Conservation (phyloP, 1,140 invertebrate species). For the Adelges cooleyi region DNA sequence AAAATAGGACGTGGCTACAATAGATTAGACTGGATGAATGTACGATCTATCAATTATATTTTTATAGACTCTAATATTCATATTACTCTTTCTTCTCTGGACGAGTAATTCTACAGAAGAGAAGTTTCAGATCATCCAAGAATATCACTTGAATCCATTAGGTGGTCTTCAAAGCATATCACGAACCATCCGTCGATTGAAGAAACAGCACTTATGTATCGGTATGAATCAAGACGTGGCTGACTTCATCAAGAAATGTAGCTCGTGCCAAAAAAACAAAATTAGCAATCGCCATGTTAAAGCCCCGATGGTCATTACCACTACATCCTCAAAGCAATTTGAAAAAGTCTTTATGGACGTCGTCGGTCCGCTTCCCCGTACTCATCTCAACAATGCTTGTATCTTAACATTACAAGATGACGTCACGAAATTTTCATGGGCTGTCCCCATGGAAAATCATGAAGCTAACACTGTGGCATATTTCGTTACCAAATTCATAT, state of each 20-base stretch:
- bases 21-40: neutral
- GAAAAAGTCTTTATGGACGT: constrained; percentile 5
- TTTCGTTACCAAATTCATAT: no score
- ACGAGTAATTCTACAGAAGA: no score
- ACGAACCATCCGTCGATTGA: neutral
- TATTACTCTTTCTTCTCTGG: no score
- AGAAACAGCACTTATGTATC: constrained; percentile 9
- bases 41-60: neutral
- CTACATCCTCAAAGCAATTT: neutral
- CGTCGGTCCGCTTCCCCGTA: neutral
- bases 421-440: no score
- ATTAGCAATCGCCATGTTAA: neutral
- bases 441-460: constrained; percentile 35
- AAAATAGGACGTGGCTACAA: neutral
- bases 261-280: constrained; percentile 28
- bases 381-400: no score
- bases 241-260: constrained; percentile 29
- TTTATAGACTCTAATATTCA: neutral
- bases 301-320: constrained; percentile 9
- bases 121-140: no score
- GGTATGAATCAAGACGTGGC: constrained; percentile 27
- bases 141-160: constrained; percentile 14
- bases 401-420: neutral
- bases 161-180: constrained; percentile 14
- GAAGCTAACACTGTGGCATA: no score